Percentiles rank a stretch among this genome's conserved stretches.
phyloP scores from a whole-genome alignment of 2,797 vertebrate genomes.

The Rhinatrema bivittatum region DNA sequence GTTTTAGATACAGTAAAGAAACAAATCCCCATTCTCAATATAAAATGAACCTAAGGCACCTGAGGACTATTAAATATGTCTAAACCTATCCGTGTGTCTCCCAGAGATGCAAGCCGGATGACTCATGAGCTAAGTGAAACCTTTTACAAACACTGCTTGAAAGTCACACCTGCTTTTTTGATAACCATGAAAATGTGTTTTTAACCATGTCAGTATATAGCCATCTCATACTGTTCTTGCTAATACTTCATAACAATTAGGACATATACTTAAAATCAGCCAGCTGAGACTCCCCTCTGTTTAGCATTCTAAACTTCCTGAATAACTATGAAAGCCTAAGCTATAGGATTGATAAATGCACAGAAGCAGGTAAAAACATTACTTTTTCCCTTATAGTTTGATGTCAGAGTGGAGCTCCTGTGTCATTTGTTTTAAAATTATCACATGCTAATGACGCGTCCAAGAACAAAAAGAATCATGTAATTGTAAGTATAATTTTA shows the following conservation, averaged over 20 bases:
- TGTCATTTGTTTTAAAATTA: too few species aligned
- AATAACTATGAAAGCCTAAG: too few species aligned
- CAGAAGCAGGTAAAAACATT: too few species aligned
- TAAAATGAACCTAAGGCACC: slow-evolving; percentile 16
- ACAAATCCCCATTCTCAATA: slow-evolving; percentile 19
- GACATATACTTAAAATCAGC: slow-evolving; percentile 23
- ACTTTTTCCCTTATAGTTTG: too few species aligned
- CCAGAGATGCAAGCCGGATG: slow-evolving; percentile 18
- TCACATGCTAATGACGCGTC: too few species aligned
- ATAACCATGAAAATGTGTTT: slow-evolving; percentile 28
- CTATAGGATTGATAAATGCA: too few species aligned
- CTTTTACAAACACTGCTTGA: slow-evolving; percentile 5
- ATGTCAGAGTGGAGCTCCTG: too few species aligned
- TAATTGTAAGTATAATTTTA: too few species aligned
- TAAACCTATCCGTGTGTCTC: slow-evolving; percentile 15
- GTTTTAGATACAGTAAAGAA: slow-evolving; percentile 8
- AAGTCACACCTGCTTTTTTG: slow-evolving; percentile 28
- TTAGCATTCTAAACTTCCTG: slow-evolving; percentile 11
- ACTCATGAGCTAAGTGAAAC: slow-evolving; percentile 3
- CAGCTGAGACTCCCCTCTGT: slow-evolving; percentile 25
- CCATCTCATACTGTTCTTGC: slow-evolving; percentile 20
- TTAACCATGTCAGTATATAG: slow-evolving; percentile 20
- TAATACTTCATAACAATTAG: slow-evolving; percentile 24
- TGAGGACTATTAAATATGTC: slow-evolving; percentile 22
- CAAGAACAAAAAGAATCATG: too few species aligned